Conservation (phyloP, 2,113 vertebrate species). For the Agapornis roseicollis region DNA sequence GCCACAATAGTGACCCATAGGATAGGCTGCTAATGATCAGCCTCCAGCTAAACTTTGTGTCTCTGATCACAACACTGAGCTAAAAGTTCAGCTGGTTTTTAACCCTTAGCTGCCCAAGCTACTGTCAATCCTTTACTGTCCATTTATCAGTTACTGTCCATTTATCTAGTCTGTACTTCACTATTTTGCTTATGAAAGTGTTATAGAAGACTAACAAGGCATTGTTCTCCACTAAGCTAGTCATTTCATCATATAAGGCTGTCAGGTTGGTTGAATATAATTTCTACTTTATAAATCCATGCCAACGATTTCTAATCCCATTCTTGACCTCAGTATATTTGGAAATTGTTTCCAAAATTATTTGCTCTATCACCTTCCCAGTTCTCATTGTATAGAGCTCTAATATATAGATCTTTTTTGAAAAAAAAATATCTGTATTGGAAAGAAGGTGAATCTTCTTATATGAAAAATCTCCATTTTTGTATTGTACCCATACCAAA, state of each 20-base stretch:
- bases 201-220: neutral
- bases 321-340: neutral
- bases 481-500: accelerated
- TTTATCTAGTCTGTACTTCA: neutral
- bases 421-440: accelerated
- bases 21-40: neutral
- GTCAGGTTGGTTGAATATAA: neutral
- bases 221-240: neutral
- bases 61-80: neutral
- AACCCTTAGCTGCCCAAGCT: neutral
- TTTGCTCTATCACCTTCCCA: neutral
- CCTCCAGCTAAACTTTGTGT: neutral
- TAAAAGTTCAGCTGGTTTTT: neutral
- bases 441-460: neutral
- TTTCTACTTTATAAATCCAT: neutral
- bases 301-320: neutral
- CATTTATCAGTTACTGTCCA: neutral
- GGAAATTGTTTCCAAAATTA: neutral
- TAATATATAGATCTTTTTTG: neutral
- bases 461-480: neutral
- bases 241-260: neutral
- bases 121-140: neutral
- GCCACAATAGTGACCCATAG: neutral
- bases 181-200: neutral
- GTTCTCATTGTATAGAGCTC: neutral